Percentiles rank a stretch among this genome's conserved stretches.
Conservation (phyloP, 92 coral and sea anemone species). For the Palythoa grandis region DNA sequence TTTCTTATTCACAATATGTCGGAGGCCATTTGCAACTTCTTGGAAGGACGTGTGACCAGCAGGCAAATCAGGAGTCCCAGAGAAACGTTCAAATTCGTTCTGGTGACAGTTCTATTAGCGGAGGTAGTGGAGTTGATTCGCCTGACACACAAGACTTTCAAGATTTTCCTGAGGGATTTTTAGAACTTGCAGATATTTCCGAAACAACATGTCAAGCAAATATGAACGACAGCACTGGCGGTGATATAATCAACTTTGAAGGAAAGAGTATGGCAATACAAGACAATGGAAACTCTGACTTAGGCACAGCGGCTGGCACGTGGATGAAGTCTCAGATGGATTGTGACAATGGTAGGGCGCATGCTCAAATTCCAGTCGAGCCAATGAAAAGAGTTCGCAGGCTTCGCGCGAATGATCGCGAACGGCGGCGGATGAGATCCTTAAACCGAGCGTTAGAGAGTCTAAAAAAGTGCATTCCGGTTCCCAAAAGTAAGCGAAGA, state of each 20-base stretch:
- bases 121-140: slow-evolving; percentile 1
- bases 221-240: not conserved
- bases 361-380: slow-evolving; percentile 68
- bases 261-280: slow-evolving; percentile 9
- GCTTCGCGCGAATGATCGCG: slow-evolving; percentile 99
- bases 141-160: slow-evolving; percentile 16
- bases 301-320: slow-evolving; percentile 66
- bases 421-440: slow-evolving; percentile 93
- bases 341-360: slow-evolving; percentile 49
- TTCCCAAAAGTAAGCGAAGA: slow-evolving; percentile 92
- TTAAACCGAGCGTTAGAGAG: slow-evolving; percentile 94
- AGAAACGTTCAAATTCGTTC: not conserved
- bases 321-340: slow-evolving; percentile 58
- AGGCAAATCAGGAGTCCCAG: not conserved
- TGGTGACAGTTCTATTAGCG: slow-evolving; percentile 16
- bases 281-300: slow-evolving; percentile 42
- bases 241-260: slow-evolving; percentile 18
- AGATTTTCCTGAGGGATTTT: slow-evolving; percentile 29
- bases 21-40: slow-evolving; percentile 21
- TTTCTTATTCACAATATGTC: slow-evolving; percentile 22
- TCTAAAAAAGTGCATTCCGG: slow-evolving; percentile 95
- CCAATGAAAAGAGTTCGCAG: slow-evolving; percentile 97
- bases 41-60: slow-evolving; percentile 5
- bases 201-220: slow-evolving; percentile 36
- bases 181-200: slow-evolving; percentile 29